Evolutionary conservation across 2,888 invertebrate species (phyloP).

Genomic region (Frankliniella intonsa): DNA sequence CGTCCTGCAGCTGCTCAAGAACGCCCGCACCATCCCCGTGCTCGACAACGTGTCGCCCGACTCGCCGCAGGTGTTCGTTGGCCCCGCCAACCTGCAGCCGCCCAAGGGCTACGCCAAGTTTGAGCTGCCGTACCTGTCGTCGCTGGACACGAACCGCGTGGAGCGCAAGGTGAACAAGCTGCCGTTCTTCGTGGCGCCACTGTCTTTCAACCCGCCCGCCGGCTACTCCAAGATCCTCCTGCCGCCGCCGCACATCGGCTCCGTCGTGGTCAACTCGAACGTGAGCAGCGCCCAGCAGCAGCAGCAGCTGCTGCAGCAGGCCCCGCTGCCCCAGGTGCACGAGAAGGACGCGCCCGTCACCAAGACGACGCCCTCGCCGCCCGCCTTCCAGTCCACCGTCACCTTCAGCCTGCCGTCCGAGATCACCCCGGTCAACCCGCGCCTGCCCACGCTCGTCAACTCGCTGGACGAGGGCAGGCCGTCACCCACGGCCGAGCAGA

Average conservation of each 20-base stretch:
- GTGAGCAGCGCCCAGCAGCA: neutral
- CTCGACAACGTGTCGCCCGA: constrained; percentile 66
- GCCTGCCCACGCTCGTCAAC: constrained; percentile 58
- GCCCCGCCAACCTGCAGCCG: constrained; percentile 67
- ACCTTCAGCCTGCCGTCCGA: constrained; percentile 53
- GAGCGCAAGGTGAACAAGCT: constrained; percentile 68
- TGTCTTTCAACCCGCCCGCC: constrained; percentile 76
- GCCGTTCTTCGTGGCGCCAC: constrained; percentile 80
- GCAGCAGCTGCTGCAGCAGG: constrained; percentile 6
- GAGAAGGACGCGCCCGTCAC: constrained; percentile 13
- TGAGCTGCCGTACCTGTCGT: constrained; percentile 75
- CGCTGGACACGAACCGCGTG: constrained; percentile 60
- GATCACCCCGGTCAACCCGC: constrained; percentile 54
- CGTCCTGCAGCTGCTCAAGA: constrained; percentile 63
- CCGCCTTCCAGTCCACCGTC: constrained; percentile 18
- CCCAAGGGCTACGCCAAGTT: constrained; percentile 73
- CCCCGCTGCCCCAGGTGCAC: constrained; percentile 25
- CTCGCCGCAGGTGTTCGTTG: constrained; percentile 72
- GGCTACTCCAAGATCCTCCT: constrained; percentile 82
- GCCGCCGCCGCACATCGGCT: constrained; percentile 81
- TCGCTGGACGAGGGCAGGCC: constrained; percentile 52
- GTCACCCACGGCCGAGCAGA: constrained; percentile 28
- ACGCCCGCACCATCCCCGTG: constrained; percentile 69
- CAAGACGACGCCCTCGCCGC: constrained; percentile 17
- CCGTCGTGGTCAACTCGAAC: constrained; percentile 60